phyloP scores from a whole-genome alignment of 2,113 vertebrate species.

The Larimichthys polyactis region DNA sequence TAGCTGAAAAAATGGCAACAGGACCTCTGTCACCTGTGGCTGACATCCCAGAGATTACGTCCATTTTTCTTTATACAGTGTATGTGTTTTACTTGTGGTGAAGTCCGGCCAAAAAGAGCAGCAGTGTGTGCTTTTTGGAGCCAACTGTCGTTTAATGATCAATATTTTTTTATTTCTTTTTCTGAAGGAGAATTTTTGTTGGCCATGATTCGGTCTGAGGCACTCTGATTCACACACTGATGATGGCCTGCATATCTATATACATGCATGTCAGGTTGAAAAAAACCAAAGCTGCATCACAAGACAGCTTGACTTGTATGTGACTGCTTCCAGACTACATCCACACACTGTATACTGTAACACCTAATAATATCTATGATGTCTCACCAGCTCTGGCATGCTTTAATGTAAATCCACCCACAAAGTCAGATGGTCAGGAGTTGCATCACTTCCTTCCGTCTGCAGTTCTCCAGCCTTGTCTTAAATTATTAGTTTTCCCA shows the following conservation, averaged over 20 bases:
- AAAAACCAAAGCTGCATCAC: not conserved
- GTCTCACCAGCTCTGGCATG: not conserved
- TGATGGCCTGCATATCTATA: not conserved
- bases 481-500: conserved; percentile 17
- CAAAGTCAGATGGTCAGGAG: conserved; percentile 18
- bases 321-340: not conserved
- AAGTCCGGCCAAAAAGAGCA: not conserved
- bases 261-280: not conserved
- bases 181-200: not conserved
- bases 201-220: not conserved
- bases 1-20: too few species aligned
- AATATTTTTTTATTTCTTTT: not conserved
- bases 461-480: conserved; percentile 19
- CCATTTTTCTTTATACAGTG: too few species aligned
- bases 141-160: not conserved
- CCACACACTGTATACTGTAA: not conserved
- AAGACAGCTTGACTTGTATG: not conserved
- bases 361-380: conserved; percentile 9
- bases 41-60: too few species aligned
- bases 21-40: too few species aligned
- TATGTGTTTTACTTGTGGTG: too few species aligned
- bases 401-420: conserved; percentile 31
- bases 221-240: not conserved
- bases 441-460: conserved; percentile 45
- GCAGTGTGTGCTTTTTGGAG: not conserved